Evolutionary conservation across 2,113 vertebrate species (phyloP).

Genomic region (Monopterus albus): DNA sequence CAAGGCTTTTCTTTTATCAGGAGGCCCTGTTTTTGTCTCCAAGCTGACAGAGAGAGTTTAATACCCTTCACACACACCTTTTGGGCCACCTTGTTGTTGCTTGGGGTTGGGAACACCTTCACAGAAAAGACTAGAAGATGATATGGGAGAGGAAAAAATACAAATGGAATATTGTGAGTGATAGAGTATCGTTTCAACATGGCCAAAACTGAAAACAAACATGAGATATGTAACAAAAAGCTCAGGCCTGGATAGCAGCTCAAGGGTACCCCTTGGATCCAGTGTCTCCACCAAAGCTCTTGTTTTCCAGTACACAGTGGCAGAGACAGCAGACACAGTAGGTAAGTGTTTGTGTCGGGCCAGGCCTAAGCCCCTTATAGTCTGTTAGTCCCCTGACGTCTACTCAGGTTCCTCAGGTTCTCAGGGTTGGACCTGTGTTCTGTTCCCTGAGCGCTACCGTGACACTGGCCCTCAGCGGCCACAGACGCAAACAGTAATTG

Average conservation of each 20-base stretch:
- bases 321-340: slow-evolving; percentile 77
- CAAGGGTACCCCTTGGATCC: slow-evolving; percentile 59
- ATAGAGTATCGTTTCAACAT: slow-evolving; percentile 58
- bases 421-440: slow-evolving; percentile 67
- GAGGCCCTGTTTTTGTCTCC: slow-evolving; percentile 37
- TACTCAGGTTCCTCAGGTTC: slow-evolving; percentile 75
- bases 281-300: slow-evolving; percentile 75
- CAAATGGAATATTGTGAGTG: slow-evolving; percentile 67
- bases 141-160: slow-evolving; percentile 64
- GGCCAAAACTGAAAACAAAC: slow-evolving; percentile 71
- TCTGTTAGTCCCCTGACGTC: slow-evolving; percentile 74
- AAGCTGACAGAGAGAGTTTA: slow-evolving; percentile 41
- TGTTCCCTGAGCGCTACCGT: slow-evolving; percentile 55
- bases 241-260: slow-evolving; percentile 40
- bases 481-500: slow-evolving; percentile 79
- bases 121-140: slow-evolving; percentile 46
- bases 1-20: slow-evolving; percentile 42
- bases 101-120: slow-evolving; percentile 58
- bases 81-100: slow-evolving; percentile 49
- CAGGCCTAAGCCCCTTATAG: slow-evolving; percentile 77
- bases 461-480: slow-evolving; percentile 66
- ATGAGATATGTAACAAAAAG: slow-evolving; percentile 61
- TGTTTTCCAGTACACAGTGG: slow-evolving; percentile 79
- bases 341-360: slow-evolving; percentile 79
- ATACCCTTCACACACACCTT: slow-evolving; percentile 32